Evolutionary conservation across 2,113 vertebrate genomes (phyloP).

Genomic region (Crocuta crocuta): DNA sequence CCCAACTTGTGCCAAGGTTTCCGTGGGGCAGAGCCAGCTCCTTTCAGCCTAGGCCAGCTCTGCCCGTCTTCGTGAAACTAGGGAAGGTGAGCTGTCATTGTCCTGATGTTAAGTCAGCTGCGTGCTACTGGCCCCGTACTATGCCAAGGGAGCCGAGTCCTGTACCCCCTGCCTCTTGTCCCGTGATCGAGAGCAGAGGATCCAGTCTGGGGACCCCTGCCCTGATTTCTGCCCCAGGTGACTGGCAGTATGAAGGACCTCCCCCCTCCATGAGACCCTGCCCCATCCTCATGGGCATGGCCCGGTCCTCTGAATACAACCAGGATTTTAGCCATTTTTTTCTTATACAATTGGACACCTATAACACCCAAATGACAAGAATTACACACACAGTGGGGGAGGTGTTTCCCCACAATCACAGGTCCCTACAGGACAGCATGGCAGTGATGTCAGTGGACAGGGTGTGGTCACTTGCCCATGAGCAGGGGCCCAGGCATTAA

Average conservation of each 20-base stretch:
- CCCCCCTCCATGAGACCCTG: not conserved
- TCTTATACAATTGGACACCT: not conserved
- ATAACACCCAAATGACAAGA: not conserved
- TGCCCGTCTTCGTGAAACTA: not conserved
- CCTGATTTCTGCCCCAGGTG: not conserved
- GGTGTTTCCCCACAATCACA: not conserved
- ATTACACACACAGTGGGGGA: not conserved
- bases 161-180: not conserved
- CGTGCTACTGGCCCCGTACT: no score
- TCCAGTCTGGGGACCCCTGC: not conserved
- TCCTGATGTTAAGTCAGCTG: not conserved
- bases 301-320: not conserved
- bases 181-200: not conserved
- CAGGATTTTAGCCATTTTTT: not conserved
- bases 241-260: not conserved
- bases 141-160: not conserved
- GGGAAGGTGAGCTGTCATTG: not conserved
- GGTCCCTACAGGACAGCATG: rapidly evolving
- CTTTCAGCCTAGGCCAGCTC: not conserved
- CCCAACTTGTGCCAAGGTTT: not conserved
- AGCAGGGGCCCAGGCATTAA: not conserved
- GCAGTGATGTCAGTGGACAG: not conserved
- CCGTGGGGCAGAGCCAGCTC: not conserved
- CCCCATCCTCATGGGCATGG: rapidly evolving
- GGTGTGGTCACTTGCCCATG: not conserved